Base-by-base conservation (phyloP, 2,888 invertebrate genomes). In the Calliphora vomitoria region DNA sequence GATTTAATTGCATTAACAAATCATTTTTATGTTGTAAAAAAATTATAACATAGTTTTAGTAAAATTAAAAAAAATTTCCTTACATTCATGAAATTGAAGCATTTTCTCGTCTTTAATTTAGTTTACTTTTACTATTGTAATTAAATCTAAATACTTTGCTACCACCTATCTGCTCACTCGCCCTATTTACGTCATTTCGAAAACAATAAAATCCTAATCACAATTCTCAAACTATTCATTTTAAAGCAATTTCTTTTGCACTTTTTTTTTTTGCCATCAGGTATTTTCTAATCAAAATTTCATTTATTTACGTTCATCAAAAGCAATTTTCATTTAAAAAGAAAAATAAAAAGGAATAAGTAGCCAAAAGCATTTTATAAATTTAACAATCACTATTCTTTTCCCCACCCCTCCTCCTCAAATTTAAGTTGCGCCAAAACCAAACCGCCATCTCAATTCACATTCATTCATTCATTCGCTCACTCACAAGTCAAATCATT, bases 271-370 rank as follows among this genome's bases (percentile, higher is more conserved):
- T 71, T 20, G 18, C 44, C 55, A 55, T 74, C 10, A 69, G 85
- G 69, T 75, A 80, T 85, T 82, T 85, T 85, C 74, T 85, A 85
- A 85, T 85, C 84, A 85, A 85, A 74, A 85, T 80, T 85, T 75
- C 74, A 85, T 68, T 74, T 80, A 68, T 74, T 62, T 74, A 68
- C 31, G 60, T 74, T 85, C 69, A 79, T 79, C 84, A 84, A 82
- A 82, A 68, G 72, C 68, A 50, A 74, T 85, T 85, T 68, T 79
- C 68, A 55, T 58, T 25, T 3, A 8, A 58, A 64, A 58, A 64
- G 55, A 53, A 25, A 4, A 35, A 58, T 60, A 71, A 53, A 35
- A 55, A 20, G 20, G 13, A 68, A 44, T 76, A 62, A 55, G 31
- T 75, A 75, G 85, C 85, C 85, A 75, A 80, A 75, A 75, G 85